Evolutionary conservation across 1,140 invertebrate genomes (phyloP), one percentile per base, ranked within the genome.

Genomic region (Drosophila kepulauana): DNA sequence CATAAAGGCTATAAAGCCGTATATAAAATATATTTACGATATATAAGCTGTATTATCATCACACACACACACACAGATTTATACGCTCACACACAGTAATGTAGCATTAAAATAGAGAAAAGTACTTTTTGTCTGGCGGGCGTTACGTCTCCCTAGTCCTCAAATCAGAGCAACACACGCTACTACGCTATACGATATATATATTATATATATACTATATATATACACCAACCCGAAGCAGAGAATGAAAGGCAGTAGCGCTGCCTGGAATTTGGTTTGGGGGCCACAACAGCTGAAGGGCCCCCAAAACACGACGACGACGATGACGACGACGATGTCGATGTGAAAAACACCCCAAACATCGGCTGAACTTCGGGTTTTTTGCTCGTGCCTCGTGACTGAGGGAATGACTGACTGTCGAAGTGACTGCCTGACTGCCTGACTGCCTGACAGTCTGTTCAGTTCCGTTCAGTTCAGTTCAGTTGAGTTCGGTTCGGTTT

Each of bases 301-400:
- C 35, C 59, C 59, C 20, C 20, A 25, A 25, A 10, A 38, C 51
- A 62, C 64, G 33, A 25, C 20, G 20, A 25, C 20, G 43, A 45
- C 11, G 38, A n/a, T 38, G 10, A 45, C 11, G 38, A n/a, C 11
- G 10, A 10, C 10, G 35, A 7, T 38, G 35, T 25, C 30, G 52
- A 43, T 8, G 30, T 38, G 8, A 72, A 84, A 80, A 75, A 33
- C 82, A 87, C 84, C 84, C 84, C 84, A 88, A 88, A 88, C 81
- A 81, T 87, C 82, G 80, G 77, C 46, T 66, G 59, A 70, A 70
- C 72, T 75, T 75, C 72, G 72, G 72, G 41, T 69, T 30, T 68
- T 30, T 71, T 25, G 35, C 16, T 58, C 43, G 58, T 30, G 45
- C 62, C 8, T 38, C 35, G 35, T 10, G 35, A 38, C 51, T 15